These are phyloP conservation scores for Passer montanus DNA, from an alignment of 2,113 vertebrate species.

Conservation along the genomic window DNA sequence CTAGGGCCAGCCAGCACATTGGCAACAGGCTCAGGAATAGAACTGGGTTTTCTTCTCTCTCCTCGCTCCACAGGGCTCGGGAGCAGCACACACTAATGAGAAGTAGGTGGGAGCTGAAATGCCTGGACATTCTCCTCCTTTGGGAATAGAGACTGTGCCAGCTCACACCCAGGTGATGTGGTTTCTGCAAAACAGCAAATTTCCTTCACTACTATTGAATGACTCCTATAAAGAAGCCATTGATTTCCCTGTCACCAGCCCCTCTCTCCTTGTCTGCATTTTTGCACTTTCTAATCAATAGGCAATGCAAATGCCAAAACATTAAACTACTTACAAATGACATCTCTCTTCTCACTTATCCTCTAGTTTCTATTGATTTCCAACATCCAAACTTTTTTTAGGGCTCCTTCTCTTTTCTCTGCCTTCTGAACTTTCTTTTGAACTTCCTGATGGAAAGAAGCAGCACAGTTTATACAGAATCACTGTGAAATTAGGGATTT, in stretches of 20 bases:
- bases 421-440: neutral
- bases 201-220: constrained; percentile 1
- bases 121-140: neutral
- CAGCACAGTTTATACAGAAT: neutral
- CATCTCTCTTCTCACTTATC: neutral
- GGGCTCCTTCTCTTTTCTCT: neutral
- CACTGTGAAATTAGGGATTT: neutral
- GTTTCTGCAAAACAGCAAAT: constrained; percentile 1
- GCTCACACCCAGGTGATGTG: neutral
- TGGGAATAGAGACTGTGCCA: neutral
- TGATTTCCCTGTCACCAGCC: constrained; percentile 21
- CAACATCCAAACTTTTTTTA: neutral
- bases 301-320: constrained; percentile 1
- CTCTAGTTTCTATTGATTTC: neutral
- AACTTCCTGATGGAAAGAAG: neutral
- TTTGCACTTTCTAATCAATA: constrained; percentile 16
- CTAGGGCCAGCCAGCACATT: neutral
- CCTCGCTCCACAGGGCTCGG: accelerated
- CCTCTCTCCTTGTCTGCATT: neutral
- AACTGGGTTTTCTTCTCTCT: neutral
- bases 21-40: neutral
- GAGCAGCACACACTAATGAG: neutral
- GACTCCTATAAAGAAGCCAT: neutral
- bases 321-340: neutral
- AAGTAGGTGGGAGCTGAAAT: neutral